Percentiles rank a stretch among this genome's conserved stretches.
These are phyloP conservation scores for Cinara cedri DNA, from an alignment of 2,888 invertebrate genomes.

Conservation along the genomic window DNA sequence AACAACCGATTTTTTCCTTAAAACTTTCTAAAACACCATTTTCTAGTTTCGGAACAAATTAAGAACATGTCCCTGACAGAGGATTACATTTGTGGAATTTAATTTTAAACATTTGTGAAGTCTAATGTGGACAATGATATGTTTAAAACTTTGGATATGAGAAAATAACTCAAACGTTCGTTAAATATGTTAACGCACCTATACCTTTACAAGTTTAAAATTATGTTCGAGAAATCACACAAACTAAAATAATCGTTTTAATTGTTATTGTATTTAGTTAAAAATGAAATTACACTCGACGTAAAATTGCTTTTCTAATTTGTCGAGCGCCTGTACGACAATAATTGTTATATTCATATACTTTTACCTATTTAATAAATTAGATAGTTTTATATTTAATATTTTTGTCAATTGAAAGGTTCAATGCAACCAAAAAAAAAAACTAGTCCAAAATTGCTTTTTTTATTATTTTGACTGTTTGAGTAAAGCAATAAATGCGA, in stretches of 20 bases:
- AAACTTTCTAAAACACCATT: conserved; percentile 29
- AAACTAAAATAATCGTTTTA: too few relatives aligned
- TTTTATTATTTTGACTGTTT: too few relatives aligned
- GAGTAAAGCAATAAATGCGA: too few relatives aligned
- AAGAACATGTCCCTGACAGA: conserved; percentile 38
- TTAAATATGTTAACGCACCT: neutral
- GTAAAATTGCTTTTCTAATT: neutral
- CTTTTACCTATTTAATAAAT: too few relatives aligned
- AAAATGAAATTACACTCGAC: neutral
- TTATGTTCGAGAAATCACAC: neutral
- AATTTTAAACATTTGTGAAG: conserved; percentile 13
- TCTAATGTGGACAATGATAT: conserved; percentile 1
- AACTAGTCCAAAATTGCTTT: too few relatives aligned
- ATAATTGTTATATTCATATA: too few relatives aligned
- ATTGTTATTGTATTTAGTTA: neutral
- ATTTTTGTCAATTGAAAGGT: too few relatives aligned
- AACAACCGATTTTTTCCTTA: conserved; percentile 25
- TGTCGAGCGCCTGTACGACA: too few relatives aligned
- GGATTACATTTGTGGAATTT: conserved; percentile 28
- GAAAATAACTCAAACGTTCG: neutral
- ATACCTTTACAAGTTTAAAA: neutral
- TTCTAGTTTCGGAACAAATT: conserved; percentile 45
- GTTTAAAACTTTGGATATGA: neutral
- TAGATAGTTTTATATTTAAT: too few relatives aligned
- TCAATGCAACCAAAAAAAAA: too few relatives aligned